Conservation (phyloP, 2,888 invertebrate species). For the Tachina grossa region DNA sequence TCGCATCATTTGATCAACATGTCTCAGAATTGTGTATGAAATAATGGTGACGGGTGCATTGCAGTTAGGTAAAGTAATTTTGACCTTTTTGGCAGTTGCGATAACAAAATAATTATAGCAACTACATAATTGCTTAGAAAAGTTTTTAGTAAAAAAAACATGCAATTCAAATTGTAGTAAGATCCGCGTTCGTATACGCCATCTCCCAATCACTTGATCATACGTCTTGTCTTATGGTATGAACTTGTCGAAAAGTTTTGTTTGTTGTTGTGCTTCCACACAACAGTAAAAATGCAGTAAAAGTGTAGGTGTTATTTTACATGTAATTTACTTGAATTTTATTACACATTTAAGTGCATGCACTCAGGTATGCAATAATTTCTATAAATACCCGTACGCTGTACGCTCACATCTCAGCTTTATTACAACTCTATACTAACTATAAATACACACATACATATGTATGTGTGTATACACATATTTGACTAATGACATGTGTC, state of each 20-base stretch:
- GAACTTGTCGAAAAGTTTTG: constrained; percentile 1
- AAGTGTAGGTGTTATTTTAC: constrained; percentile 60
- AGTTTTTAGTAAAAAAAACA: too few relatives aligned
- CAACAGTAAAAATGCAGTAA: constrained; percentile 13
- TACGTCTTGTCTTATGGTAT: not conserved
- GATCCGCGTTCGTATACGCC: not conserved
- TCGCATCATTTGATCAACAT: too few relatives aligned
- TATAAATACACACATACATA: not conserved
- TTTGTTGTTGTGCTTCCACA: constrained; percentile 24
- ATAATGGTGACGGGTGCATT: too few relatives aligned
- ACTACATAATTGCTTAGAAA: too few relatives aligned
- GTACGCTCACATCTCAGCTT: constrained; percentile 13
- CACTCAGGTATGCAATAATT: not conserved
- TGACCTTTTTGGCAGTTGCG: too few relatives aligned
- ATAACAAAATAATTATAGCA: too few relatives aligned
- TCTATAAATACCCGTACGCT: constrained; percentile 5
- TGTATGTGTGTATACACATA: constrained; percentile 3
- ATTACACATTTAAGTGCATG: constrained; percentile 32
- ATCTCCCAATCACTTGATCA: not conserved
- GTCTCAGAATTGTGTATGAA: too few relatives aligned
- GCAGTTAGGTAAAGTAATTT: too few relatives aligned
- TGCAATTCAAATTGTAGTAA: not conserved
- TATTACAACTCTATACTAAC: not conserved
- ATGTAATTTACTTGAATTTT: constrained; percentile 38
- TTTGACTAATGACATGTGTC: constrained; percentile 70